Conservation (phyloP, 2,797 vertebrate genomes). For the Pitangus sulphuratus region DNA sequence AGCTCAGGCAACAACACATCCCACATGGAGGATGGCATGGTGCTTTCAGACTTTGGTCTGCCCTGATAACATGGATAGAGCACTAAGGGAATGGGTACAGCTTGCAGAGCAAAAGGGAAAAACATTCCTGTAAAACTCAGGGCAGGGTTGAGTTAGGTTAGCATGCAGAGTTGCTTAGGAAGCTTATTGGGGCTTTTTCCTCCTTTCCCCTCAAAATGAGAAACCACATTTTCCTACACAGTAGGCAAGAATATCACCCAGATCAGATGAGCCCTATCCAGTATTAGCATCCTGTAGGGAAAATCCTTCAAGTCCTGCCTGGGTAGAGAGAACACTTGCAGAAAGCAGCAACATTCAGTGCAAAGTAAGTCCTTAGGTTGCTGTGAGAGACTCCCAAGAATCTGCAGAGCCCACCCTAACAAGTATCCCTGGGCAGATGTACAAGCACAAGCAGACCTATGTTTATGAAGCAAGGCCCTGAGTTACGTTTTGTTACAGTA, state of each 20-base stretch:
- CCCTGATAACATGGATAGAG: not conserved
- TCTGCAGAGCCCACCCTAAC: not conserved
- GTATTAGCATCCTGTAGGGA: not conserved
- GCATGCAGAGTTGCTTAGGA: not conserved
- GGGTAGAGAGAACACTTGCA: not conserved
- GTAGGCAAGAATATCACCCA: constrained; percentile 60
- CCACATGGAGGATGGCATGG: not conserved
- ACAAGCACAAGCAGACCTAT: not conserved
- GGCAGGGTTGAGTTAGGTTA: not conserved
- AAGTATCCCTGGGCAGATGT: not conserved
- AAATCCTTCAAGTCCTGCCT: not conserved
- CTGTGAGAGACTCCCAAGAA: not conserved
- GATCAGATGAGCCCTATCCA: constrained; percentile 6
- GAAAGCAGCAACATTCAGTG: not conserved
- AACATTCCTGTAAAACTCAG: not conserved
- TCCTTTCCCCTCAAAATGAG: constrained; percentile 51
- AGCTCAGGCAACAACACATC: not conserved
- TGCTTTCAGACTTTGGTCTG: not conserved
- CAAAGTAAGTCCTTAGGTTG: not conserved
- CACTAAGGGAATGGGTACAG: not conserved
- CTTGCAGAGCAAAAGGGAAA: not conserved
- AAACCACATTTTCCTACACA: constrained; percentile 59
- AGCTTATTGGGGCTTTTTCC: not conserved
- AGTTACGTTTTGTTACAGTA: not conserved
- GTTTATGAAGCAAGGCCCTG: not conserved